phyloP scores from a whole-genome alignment of 64 coral and sea anemone genomes.

The Actinia tenebrosa region DNA sequence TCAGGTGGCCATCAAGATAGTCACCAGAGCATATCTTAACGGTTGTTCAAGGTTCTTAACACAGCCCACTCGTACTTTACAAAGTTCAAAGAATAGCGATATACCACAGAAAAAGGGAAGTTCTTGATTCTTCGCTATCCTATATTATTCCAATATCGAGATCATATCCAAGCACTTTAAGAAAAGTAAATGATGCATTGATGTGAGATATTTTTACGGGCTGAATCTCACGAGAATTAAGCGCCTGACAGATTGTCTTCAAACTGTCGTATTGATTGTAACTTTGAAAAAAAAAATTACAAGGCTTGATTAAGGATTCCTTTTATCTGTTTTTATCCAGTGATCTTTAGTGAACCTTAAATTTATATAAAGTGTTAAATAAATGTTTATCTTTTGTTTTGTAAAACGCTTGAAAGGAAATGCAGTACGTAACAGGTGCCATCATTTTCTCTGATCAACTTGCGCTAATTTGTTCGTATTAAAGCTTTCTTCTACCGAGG shows the following conservation, averaged over 20 bases:
- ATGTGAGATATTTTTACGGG: background rate
- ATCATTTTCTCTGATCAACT: background rate
- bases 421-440: background rate
- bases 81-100: no score
- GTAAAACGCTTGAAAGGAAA: background rate
- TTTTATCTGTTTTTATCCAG: background rate
- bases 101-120: no score
- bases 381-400: constrained; percentile 4
- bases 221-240: background rate
- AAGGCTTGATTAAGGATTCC: background rate
- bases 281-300: background rate
- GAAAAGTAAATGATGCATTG: background rate
- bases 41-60: background rate
- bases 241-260: background rate
- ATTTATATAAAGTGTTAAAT: background rate
- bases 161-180: background rate
- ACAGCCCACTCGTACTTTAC: no score
- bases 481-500: background rate
- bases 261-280: background rate
- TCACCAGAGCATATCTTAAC: constrained; percentile 12
- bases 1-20: background rate
- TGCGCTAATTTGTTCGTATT: background rate
- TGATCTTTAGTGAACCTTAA: background rate
- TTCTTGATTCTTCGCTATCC: background rate
- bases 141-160: background rate